Evolutionary conservation across 2,888 invertebrate genomes (phyloP), one percentile per base, ranked within the genome.

Genomic region (Eristalis pertinax): DNA sequence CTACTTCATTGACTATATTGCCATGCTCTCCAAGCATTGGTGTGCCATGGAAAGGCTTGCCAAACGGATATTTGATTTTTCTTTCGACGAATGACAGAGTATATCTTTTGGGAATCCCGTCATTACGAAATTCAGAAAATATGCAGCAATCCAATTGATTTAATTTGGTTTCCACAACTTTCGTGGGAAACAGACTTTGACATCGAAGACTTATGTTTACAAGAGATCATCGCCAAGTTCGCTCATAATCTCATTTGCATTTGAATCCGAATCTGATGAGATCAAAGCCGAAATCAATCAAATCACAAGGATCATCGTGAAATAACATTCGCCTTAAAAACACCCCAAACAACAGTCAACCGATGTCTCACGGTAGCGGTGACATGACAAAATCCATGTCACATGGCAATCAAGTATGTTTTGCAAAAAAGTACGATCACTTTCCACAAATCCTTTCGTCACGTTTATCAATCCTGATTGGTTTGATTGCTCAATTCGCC

Each of bases 401-500:
- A 73, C 65, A 78, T 65, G 60, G 35, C 58, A 76, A 78, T 67
- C 22, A 68, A 56, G 24, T 22, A 11, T 13, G 38, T 38, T 5
- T 38, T 64, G 68, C 64, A 43, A 43, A 43, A 43, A 65, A 35
- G 24, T 41, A 62, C 4, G 75, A 76, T 81, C 60, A 29, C 60
- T 56, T 80, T 70, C 22, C 8, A 15, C 56, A 78, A 78, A 78
- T 67, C 70, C 43, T 79, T 84, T 87, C 86, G 86, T 79, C 86
- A 72, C 86, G 64, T 72, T 78, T 26, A 65, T 86, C 83, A 72
- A 72, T 87, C 74, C 19, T 7, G 50, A 50, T 50, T 19, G 15
- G 41, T 35, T 74, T 78, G 77, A 85, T 77, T 35, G 77, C 85
- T 85, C 82, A 82, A 82, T 85, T 82, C 41, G 56, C 43, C 83